Evolutionary conservation across 2,113 vertebrate genomes (phyloP).

Genomic region (Furnarius figulus): DNA sequence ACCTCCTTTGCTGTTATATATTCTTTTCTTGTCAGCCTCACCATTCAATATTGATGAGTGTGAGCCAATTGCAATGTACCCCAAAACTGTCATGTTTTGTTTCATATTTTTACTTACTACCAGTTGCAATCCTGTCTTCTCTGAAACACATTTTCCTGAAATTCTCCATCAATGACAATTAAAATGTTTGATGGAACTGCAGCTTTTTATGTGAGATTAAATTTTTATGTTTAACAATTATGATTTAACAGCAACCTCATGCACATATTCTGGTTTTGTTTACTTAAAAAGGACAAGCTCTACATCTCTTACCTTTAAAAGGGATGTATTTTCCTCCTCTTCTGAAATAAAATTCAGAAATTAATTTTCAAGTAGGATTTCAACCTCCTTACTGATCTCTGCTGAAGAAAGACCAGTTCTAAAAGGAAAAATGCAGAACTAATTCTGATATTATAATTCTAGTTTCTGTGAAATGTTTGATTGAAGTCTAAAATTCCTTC

Average conservation of each 20-base stretch:
- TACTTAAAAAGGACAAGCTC: not conserved
- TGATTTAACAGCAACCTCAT: not conserved
- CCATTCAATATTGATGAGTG: not conserved
- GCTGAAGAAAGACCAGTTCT: not conserved
- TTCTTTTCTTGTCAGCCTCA: not conserved
- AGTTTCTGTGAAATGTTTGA: not conserved
- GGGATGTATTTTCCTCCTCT: not conserved
- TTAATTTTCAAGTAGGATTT: not conserved
- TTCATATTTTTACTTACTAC: not conserved
- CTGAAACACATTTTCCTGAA: not conserved
- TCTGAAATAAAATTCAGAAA: not conserved
- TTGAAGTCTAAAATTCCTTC: not conserved
- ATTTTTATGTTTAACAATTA: not conserved
- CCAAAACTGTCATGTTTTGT: not conserved
- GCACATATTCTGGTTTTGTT: not conserved
- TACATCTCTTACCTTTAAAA: not conserved
- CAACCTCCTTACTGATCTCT: not conserved
- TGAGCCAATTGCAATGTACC: not conserved
- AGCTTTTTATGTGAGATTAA: not conserved
- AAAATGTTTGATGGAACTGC: not conserved
- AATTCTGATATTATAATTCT: not conserved
- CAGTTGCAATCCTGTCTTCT: not conserved
- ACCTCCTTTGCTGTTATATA: not conserved
- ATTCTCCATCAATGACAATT: not conserved
- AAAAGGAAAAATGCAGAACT: not conserved